Evolutionary conservation across 2,113 vertebrate species (phyloP), one percentile per base, ranked within the genome.

Genomic region (Abramis brama): DNA sequence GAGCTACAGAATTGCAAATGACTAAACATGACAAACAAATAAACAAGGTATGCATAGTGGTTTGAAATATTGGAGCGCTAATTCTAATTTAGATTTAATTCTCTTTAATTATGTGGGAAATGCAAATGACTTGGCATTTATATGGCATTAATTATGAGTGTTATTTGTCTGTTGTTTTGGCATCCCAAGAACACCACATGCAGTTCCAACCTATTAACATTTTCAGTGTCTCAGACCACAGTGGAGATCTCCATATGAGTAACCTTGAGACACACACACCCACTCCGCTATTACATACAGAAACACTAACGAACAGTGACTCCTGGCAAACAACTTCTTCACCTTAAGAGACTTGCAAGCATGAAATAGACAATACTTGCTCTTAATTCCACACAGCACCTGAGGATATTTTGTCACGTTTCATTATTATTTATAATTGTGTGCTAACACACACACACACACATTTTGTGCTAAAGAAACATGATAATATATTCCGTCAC

Each of bases 401-500:
- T 25, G 75, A 88, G 79, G 64, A 66, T 43, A 43, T 87, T 36
- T 80, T 86, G 79, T 83, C 79, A 82, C 52, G 62, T 30, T 82
- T 47, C 33, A 82, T 82, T 85, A 84, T 83, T 85, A 86, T 83
- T 83, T 57, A 79, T 60, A 75, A 43, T 36, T 25, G 60, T 78
- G 23, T 82, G 33, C 86, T 88, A 81, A 82, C 77, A 86, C 39
- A 43, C 39, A 43, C 75, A 86, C 12, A 59, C 73, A 87, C 52
- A 13, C 12, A 47, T 64, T 88, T 84, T 92, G 79, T 83, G 73
- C 62, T 52, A 36, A 86, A 83, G 64, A 79, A 88, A 85, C 76
- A 85, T 85, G 82, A 83, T 88, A 73, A 90, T 90, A 87, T 91
- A 89, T 92, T 91, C 81, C 75, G 83, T 89, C 82, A 87, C 74